Percentiles rank a stretch among this genome's conserved stretches.
phyloP scores from a whole-genome alignment of 2,113 vertebrate species.

The Psophia crepitans region DNA sequence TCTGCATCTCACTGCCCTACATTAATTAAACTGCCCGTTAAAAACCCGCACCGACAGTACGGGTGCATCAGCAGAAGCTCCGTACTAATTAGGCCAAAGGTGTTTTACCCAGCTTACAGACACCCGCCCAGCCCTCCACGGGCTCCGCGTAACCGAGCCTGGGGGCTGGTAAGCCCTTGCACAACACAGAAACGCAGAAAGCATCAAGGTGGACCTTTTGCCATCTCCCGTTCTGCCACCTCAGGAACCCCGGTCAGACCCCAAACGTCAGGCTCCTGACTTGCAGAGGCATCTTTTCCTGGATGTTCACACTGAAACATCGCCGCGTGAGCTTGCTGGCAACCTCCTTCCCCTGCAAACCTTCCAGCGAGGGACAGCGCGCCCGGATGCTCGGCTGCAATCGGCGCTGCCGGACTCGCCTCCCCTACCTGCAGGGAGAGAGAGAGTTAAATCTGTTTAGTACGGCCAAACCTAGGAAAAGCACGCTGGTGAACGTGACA shows the following conservation, averaged over 20 bases:
- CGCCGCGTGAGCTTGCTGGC: not conserved
- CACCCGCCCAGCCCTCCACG: not conserved
- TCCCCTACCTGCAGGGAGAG: fast-evolving
- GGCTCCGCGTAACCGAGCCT: not conserved
- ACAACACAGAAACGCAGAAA: not conserved
- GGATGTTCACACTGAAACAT: not conserved
- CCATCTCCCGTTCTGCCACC: not conserved
- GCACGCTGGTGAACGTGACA: fast-evolving
- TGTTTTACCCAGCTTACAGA: not conserved
- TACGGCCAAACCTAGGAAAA: fast-evolving
- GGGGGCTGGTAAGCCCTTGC: not conserved
- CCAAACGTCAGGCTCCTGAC: not conserved
- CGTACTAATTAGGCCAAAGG: not conserved
- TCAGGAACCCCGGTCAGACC: not conserved
- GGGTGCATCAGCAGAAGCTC: not conserved
- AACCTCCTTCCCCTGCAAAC: not conserved
- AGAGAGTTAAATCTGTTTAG: not conserved
- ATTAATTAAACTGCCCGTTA: not conserved
- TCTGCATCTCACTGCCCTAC: not conserved
- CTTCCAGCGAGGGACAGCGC: not conserved
- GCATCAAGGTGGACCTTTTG: not conserved
- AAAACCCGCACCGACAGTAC: not conserved
- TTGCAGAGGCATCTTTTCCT: not conserved
- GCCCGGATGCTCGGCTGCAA: not conserved
- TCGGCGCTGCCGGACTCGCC: not conserved